Evolutionary conservation across 2,113 vertebrate genomes (phyloP).

Genomic region (Cyphomyrus plagiostoma): DNA sequence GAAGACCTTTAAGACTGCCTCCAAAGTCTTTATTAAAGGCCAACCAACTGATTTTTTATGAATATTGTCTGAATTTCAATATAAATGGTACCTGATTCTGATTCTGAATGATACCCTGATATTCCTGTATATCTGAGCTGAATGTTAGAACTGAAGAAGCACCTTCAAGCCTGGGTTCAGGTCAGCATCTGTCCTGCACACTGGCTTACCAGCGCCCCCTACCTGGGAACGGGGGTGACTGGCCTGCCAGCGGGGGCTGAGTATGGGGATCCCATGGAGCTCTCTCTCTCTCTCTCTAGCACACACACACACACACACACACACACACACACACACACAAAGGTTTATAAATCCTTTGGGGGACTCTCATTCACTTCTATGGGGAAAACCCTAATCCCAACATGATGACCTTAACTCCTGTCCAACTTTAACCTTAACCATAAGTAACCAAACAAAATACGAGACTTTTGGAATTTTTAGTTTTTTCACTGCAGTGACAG

Average conservation of each 20-base stretch:
- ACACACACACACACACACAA: too few species aligned
- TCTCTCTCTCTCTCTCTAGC: neutral
- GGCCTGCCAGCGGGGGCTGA: slow-evolving; percentile 47
- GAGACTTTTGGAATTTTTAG: too few species aligned
- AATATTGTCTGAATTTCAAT: neutral
- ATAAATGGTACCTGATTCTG: neutral
- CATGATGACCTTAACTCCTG: too few species aligned
- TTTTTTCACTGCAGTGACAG: too few species aligned
- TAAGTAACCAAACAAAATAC: too few species aligned
- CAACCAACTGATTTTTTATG: neutral
- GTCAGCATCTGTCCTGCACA: slow-evolving; percentile 39
- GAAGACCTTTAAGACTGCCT: neutral
- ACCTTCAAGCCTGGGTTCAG: neutral
- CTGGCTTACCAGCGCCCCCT: slow-evolving; percentile 58
- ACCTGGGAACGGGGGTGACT: slow-evolving; percentile 58
- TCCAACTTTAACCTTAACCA: too few species aligned
- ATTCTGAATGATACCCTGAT: neutral
- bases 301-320: too few species aligned
- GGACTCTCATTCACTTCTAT: too few species aligned
- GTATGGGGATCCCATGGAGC: neutral
- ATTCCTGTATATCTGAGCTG: neutral
- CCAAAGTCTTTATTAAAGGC: neutral
- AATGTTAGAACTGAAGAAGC: neutral
- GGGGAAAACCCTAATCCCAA: too few species aligned
- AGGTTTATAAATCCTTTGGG: too few species aligned